Conservation (phyloP, 2,797 vertebrate species). For the Periophthalmus magnuspinnatus region DNA sequence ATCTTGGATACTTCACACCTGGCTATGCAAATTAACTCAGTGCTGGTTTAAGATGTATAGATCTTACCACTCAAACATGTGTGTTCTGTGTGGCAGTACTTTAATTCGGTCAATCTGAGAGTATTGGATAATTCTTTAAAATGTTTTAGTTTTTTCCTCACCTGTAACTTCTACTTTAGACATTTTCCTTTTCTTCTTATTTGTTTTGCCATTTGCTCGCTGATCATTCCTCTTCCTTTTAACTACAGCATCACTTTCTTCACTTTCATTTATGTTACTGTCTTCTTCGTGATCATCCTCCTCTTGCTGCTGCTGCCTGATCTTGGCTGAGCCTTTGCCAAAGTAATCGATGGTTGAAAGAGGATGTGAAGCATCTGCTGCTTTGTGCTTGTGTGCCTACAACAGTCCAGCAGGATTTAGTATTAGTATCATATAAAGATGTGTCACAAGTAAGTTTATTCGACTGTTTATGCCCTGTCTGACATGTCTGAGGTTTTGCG, state of each 20-base stretch:
- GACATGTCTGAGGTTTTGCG: no score
- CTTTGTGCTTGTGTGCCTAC: constrained; percentile 74
- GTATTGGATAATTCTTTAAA: not conserved
- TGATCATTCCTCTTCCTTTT: constrained; percentile 58
- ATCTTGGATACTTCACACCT: no score
- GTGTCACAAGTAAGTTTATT: no score
- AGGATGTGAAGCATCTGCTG: constrained; percentile 38
- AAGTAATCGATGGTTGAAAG: constrained; percentile 83
- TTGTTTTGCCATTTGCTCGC: constrained; percentile 14
- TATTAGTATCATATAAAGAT: no score
- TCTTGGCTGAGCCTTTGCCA: constrained; percentile 56
- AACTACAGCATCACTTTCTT: constrained; percentile 14
- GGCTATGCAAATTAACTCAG: no score
- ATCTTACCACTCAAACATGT: no score
- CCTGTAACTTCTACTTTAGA: constrained; percentile 50
- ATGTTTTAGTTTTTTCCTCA: constrained; percentile 10
- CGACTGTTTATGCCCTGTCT: no score
- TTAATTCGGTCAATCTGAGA: not conserved
- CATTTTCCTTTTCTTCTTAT: constrained; percentile 53
- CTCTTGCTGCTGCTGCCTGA: constrained; percentile 38
- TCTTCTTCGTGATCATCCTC: constrained; percentile 6
- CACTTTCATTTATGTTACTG: constrained; percentile 31
- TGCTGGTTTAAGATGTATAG: no score
- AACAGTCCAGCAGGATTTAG: not conserved
- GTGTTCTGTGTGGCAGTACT: no score